A percentile compares a stretch with the other conserved stretches of the same genome.
These are phyloP conservation scores for Thecocarcelia acutangulata DNA, from an alignment of 2,888 invertebrate species.

Conservation along the genomic window DNA sequence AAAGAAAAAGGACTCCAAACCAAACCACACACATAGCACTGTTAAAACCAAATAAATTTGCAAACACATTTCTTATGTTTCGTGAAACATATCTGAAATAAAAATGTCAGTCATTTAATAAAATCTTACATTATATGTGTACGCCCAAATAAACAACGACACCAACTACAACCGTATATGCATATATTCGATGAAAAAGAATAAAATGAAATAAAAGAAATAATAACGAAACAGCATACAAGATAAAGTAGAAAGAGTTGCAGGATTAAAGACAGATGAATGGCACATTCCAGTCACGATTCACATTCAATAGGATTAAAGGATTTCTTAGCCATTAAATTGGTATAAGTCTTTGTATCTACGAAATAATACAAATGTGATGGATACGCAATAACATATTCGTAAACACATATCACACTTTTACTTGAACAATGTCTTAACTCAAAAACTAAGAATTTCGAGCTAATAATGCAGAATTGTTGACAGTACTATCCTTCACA, in stretches of 20 bases:
- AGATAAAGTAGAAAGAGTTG: constrained; percentile 22
- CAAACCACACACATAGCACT: no score
- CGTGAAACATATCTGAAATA: neutral
- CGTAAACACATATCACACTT: neutral
- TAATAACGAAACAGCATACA: constrained; percentile 24
- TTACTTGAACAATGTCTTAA: no score
- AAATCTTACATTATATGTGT: no score
- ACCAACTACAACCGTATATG: neutral
- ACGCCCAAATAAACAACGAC: no score
- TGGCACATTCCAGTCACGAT: constrained; percentile 70
- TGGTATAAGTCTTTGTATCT: constrained; percentile 52
- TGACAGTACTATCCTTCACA: no score
- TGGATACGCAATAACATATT: constrained; percentile 16
- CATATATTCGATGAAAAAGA: constrained; percentile 4
- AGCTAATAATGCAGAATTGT: no score
- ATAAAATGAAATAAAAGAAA: constrained; percentile 24
- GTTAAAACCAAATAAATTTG: no score
- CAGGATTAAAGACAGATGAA: constrained; percentile 51
- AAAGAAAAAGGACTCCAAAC: no score
- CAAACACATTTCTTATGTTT: neutral
- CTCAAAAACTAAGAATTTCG: no score
- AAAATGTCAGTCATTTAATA: constrained; percentile 11
- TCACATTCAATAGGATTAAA: constrained; percentile 71
- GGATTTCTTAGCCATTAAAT: constrained; percentile 70
- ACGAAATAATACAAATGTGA: constrained; percentile 13